Base-by-base conservation (phyloP, 2,797 vertebrate species). In the Poecilia wingei region DNA sequence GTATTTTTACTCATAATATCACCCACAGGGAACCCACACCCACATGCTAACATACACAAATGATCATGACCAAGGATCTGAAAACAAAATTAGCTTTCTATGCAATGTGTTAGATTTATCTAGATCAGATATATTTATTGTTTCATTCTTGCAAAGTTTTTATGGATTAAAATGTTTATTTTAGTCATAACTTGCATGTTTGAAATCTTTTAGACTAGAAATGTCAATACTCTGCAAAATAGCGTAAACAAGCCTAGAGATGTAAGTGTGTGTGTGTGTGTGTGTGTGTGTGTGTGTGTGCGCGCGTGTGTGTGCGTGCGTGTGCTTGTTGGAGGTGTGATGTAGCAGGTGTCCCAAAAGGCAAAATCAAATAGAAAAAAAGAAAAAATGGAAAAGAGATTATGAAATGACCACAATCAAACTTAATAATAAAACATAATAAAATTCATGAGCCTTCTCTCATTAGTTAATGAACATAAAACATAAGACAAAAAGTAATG, bases 1-100 rank as follows among this genome's bases (percentile, higher is more conserved):
- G 82, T 93, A 93, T 95, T 94, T 93, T 93, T 88, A 94, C 90
- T 94, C 92, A 95, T 93, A 93, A 93, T 93, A 94, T 93, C 87
- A 13, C 78, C 83, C 85, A 80, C 80, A 87, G 84, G 77, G 70
- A 90, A 88, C 64, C 84, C 9, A 0, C 72, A 72, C 78, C 75
- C 81, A 66, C 78, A 68, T 69, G 36, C 64, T 68, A 68, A 68
- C 64, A 68, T 36, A 79, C 83, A 86, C 78, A 82, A 78, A 88
- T 88, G 85, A 87, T 87, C 81, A 81, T 90, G 87, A 82, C 76
- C 73, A 81, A 71, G 75, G 68, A 90, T 59, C 80, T 82, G 81
- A 46, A 28, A 53, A 83, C 43, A 33, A 75, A 88, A 71, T 66
- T 68, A 68, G 1, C 36, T 68, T 68, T 68, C 9, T 13, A 68